Base-by-base conservation (phyloP, 2,797 vertebrate genomes). In the Uromys caudimaculatus region DNA sequence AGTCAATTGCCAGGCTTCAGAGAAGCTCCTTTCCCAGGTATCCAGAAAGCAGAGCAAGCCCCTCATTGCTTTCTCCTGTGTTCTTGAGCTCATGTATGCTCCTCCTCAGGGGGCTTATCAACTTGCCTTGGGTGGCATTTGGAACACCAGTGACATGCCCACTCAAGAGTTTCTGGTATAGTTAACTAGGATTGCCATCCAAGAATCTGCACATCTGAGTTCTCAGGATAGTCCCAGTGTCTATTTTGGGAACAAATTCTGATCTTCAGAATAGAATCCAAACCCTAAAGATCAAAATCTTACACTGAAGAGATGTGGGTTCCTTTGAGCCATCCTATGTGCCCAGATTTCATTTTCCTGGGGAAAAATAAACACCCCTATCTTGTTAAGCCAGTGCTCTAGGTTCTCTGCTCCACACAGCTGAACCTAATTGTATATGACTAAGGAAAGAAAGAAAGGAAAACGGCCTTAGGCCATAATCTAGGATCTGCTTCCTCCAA, bases 81-180 rank as follows among this genome's bases (percentile, higher is more conserved):
- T 78, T n/a, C 16, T 21, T 73, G 2, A 9, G 32, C 14, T 29
- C 17, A 3, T 23, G 9, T 14, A 12, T 21, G 0, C 62, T 50
- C 47, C 54, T 79, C 11, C 4, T 27, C 35, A 83, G 75, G 32
- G 27, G 21, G 71, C 24, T 8, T 64, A 27, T 47, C 19, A 19
- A 47, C 77, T 60, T 60, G 64, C 77, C 32, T 32, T 54, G 54
- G 29, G 11, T 29, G 29, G 44, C 27, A 69, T 73, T 76, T 89
- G 23, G 64, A 52, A 17, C 0, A 0, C 38, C 2, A 10, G 0
- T 19, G 0, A 2, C 3, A 21, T 7, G 41, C n/a, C 24, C 44
- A 27, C 60, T 58, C 32, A 6, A 0, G 32, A 75, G 11, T 60
- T 89, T 82, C 81, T 44, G 47, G 60, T 35, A 41, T n/a, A 56